Evolutionary conservation across 2,888 invertebrate genomes (phyloP), one percentile per base, ranked within the genome.

Genomic region (Caenorhabditis angaria): DNA sequence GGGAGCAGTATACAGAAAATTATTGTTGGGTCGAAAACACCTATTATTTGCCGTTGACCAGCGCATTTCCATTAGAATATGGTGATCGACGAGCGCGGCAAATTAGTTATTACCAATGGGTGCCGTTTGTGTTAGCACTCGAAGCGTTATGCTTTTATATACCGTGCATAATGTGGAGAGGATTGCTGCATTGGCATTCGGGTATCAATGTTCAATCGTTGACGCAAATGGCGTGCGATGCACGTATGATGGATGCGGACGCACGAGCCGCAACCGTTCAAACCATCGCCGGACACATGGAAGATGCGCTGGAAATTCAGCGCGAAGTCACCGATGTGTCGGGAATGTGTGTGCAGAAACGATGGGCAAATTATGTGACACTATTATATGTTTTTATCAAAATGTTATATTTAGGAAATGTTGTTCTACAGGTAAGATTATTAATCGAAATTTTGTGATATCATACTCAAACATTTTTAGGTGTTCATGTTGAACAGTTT

Each of bases 11-110:
- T 85, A 89, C 90, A 65, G 89, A 89, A 83, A 89, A 89, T 82
- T 89, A 89, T 61, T 90, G 90, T 82, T 90, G 90, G 90, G 89
- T 90, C 56, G 89, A 89, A 71, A 89, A 89, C 83, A 90, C 90
- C 41, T 90, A 90, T 83, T 90, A 88, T 82, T 85, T 90, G 29
- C 89, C 89, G 50, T 85, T 90, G 63, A 88, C 89, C 55, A 87
- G 88, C 70, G 86, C 88, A 35, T 86, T 88, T 63, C 88, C 88
- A 27, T 64, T 84, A 53, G 86, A 87, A 58, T 87, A 85, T 70
- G 84, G 82, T 54, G 85, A 87, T 70, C 88, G 89, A 87, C 78
- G 87, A 72, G 83, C 86, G 20, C 76, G 86, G 29, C 87, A 87
- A 69, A 83, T 87, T 70, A 89, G 69, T 71, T 87, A 87, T 74